Base-by-base conservation (phyloP, 2,888 invertebrate genomes). In the Elmis aenea region DNA sequence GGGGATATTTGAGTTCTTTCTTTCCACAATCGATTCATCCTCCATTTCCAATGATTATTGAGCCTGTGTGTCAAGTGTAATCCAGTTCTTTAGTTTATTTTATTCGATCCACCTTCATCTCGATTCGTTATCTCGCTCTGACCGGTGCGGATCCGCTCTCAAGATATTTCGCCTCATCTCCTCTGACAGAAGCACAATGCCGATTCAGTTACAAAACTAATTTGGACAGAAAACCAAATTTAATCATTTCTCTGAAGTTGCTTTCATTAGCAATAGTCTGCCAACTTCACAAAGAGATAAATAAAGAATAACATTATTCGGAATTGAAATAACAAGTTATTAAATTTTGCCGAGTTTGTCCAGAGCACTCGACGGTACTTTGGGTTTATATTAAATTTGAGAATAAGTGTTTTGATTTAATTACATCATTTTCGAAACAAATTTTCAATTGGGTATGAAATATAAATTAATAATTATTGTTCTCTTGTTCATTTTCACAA, bases 251-350 rank as follows among this genome's bases (percentile, higher is more conserved):
- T 53, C 51, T 46, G 42, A 54, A 57, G 57, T 54, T 58, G 60
- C 59, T 62, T 62, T 62, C 62, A 61, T 61, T 63, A 59, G 61
- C 58, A 57, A 59, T 64, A 59, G 57, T 52, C 50, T 46, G 45
- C 45, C 40, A 59, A 61, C 59, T 59, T 58, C 54, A 57, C 59
- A 57, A 58, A 50, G 60, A 61, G 60, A 54, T 51, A 51, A 51
- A 58, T 61, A 60, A 63, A 63, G 63, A 62, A 66, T 62, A 64
- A 63, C 59, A 63, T 57, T 55, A 46, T 53, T 55, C 54, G 50
- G 57, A 59, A 62, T 62, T 58, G 57, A 52, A 62, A 61, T 58
- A 59, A 61, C 58, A 58, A 61, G 59, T 61, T 64, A 62, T 62
- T 64, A 60, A 59, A 62, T 61, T 60, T 58, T 51, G 27, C 42